Evolutionary conservation across 2,797 vertebrate species (phyloP).

Genomic region (Xerus rutilus): DNA sequence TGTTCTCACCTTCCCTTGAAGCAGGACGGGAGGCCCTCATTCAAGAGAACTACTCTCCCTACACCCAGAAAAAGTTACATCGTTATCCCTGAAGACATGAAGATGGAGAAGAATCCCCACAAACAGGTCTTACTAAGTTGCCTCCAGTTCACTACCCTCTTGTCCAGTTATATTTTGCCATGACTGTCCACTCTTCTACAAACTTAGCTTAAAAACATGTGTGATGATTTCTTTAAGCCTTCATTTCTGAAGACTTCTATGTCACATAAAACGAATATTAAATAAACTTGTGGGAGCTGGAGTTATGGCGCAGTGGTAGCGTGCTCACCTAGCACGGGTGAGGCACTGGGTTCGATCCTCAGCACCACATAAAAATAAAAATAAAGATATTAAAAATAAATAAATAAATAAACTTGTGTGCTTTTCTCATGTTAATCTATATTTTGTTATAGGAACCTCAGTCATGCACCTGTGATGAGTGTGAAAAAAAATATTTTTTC

Average conservation of each 20-base stretch:
- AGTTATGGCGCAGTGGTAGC: too few relatives aligned
- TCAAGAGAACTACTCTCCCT: not conserved
- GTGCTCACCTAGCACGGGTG: too few relatives aligned
- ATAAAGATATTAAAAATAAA: too few relatives aligned
- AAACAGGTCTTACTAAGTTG: not conserved
- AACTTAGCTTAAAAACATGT: not conserved
- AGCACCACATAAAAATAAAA: too few relatives aligned
- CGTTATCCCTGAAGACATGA: not conserved
- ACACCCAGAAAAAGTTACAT: not conserved
- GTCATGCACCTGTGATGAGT: not conserved
- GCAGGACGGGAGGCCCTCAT: not conserved
- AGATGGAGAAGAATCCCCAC: not conserved
- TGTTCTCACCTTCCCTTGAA: not conserved
- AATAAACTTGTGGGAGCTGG: not conserved
- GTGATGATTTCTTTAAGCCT: not conserved
- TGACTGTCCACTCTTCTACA: not conserved
- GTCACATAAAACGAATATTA: not conserved
- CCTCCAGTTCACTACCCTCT: not conserved
- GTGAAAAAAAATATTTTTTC: not conserved
- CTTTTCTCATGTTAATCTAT: not conserved
- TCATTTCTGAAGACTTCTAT: not conserved
- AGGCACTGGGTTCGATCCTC: too few relatives aligned
- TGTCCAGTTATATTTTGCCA: not conserved
- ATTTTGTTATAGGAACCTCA: not conserved
- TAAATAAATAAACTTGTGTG: not conserved